Conservation (phyloP, 2,797 vertebrate species). For the Lagothrix lagotricha region DNA sequence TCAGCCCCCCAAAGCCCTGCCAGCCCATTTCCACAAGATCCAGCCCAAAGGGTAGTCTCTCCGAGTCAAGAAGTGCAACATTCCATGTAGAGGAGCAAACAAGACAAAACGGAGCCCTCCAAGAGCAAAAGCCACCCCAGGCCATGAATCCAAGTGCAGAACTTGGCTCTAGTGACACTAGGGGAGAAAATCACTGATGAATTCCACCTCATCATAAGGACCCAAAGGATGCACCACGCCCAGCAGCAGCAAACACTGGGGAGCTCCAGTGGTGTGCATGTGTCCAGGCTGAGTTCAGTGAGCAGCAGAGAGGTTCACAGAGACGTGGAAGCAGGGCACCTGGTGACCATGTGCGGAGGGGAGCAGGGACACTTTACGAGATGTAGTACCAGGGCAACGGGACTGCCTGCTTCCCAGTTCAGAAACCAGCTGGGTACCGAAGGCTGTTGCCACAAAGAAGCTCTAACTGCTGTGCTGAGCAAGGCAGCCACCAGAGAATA, state of each 20-base stretch:
- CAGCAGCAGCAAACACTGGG: background rate
- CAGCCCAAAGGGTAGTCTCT: background rate
- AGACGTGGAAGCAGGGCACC: no score
- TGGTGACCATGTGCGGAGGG: rapidly evolving
- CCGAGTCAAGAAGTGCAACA: background rate
- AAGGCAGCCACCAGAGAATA: background rate
- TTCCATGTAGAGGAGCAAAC: background rate
- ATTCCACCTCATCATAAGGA: background rate
- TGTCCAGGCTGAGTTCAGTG: background rate
- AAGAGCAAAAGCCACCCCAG: background rate
- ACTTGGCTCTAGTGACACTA: background rate
- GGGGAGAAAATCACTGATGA: background rate
- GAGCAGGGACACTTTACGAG: background rate
- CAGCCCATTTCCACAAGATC: background rate
- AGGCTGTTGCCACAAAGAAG: background rate
- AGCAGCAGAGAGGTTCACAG: background rate
- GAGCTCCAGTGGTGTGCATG: rapidly evolving
- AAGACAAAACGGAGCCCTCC: background rate
- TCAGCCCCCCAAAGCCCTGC: background rate
- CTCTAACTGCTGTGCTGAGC: background rate
- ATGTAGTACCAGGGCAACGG: background rate
- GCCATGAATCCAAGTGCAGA: background rate
- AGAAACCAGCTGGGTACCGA: background rate
- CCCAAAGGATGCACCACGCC: background rate
- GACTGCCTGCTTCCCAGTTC: background rate